Percentiles rank a stretch among this genome's conserved stretches.
phyloP scores from a whole-genome alignment of 2,797 vertebrate genomes.

The Pachyuromys duprasi region DNA sequence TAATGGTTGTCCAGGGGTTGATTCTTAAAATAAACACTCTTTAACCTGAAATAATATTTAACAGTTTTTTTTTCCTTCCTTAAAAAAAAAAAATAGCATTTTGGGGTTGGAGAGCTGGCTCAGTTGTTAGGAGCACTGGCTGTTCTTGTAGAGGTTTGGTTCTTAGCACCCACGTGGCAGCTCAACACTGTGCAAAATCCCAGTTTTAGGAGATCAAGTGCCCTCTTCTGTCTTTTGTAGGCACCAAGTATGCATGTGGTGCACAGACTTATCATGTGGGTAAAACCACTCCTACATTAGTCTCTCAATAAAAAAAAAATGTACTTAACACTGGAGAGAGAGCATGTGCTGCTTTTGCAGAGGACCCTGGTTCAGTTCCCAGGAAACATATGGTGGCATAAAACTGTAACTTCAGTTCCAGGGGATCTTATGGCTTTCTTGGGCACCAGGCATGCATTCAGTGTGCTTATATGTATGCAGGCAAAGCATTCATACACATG shows the following conservation, averaged over 20 bases:
- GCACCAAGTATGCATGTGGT: background rate
- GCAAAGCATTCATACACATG: background rate
- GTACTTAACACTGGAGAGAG: background rate
- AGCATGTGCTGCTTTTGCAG: background rate
- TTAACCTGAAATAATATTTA: conserved; percentile 50
- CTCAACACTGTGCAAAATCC: background rate
- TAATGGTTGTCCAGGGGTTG: background rate
- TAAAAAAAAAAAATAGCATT: conserved; percentile 46
- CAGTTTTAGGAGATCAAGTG: background rate
- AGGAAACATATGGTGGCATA: background rate
- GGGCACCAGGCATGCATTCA: background rate
- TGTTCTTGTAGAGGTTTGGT: background rate
- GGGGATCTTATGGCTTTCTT: background rate
- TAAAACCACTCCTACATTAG: background rate
- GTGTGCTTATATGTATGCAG: background rate
- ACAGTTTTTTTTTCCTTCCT: background rate
- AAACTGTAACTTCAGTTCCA: background rate
- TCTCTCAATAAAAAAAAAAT: background rate
- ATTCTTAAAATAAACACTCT: conserved; percentile 58
- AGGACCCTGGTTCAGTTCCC: background rate
- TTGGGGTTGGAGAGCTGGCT: background rate
- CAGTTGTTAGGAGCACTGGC: background rate
- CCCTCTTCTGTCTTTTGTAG: background rate
- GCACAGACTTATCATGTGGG: background rate
- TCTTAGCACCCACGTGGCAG: background rate